A percentile compares a stretch with the other conserved stretches of the same genome.
phyloP scores from a whole-genome alignment of 2,797 vertebrate species.

The Australoheros facetus region DNA sequence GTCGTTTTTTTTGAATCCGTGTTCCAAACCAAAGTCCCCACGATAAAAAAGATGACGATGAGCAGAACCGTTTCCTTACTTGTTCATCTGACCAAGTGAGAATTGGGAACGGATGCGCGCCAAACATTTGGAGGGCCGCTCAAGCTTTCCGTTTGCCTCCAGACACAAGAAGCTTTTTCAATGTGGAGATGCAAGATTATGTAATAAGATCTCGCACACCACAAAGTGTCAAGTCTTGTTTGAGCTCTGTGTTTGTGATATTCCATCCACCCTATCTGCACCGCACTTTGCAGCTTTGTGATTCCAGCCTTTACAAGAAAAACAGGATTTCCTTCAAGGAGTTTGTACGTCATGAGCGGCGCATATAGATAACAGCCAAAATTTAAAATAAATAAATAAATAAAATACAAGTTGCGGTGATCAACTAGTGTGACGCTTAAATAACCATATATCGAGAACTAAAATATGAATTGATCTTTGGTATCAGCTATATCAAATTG shows the following conservation, averaged over 20 bases:
- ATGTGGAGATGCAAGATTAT: slow-evolving; percentile 23
- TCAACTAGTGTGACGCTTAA: too few species aligned
- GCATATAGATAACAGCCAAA: too few species aligned
- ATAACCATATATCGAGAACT: too few species aligned
- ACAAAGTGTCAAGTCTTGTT: slow-evolving; percentile 18
- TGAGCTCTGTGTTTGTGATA: slow-evolving; percentile 21
- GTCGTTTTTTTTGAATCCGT: not conserved
- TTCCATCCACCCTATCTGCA: not conserved
- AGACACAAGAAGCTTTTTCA: not conserved
- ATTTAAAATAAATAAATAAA: too few species aligned
- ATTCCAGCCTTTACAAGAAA: slow-evolving; percentile 7
- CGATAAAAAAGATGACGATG: slow-evolving; percentile 43
- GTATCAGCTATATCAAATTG: not conserved
- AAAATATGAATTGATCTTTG: not conserved
- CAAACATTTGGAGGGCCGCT: slow-evolving; percentile 29
- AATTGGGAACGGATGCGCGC: slow-evolving; percentile 19
- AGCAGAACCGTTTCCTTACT: slow-evolving; percentile 52
- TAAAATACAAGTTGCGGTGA: too few species aligned
- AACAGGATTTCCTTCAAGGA: too few species aligned
- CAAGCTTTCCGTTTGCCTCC: not conserved
- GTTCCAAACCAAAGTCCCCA: slow-evolving; percentile 22
- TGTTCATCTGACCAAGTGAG: slow-evolving; percentile 17
- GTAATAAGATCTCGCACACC: not conserved
- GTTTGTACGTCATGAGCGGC: too few species aligned
- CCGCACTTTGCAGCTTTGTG: not conserved